Evolutionary conservation across 2,888 invertebrate species (phyloP).

Genomic region (Acanthopleura granulata): DNA sequence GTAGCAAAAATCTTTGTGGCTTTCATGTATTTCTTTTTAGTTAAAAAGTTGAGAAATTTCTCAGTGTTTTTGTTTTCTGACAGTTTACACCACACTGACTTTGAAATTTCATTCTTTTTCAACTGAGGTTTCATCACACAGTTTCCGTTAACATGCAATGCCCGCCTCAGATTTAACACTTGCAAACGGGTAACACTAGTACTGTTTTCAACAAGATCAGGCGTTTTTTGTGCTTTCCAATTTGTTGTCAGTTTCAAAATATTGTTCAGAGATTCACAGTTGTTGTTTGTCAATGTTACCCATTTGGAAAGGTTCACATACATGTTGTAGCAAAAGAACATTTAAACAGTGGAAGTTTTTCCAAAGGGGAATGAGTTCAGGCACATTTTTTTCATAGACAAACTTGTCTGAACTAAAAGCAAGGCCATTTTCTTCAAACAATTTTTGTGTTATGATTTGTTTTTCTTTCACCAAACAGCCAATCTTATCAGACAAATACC

Average conservation of each 20-base stretch:
- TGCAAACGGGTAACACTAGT: constrained; percentile 22
- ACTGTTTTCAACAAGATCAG: constrained; percentile 27
- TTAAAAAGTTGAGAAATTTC: not conserved
- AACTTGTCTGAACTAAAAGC: no score
- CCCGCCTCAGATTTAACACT: constrained; percentile 26
- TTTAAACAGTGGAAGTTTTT: constrained; percentile 2
- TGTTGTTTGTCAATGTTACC: constrained; percentile 32
- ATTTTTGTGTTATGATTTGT: no score
- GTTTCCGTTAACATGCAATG: constrained; percentile 30
- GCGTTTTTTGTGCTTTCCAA: constrained; percentile 27
- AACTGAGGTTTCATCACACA: no score
- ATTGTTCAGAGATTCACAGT: constrained; percentile 33
- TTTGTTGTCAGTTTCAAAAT: constrained; percentile 27
- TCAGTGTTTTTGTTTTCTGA: not conserved
- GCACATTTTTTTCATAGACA: no score
- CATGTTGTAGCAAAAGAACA: not conserved
- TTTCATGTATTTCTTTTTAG: not conserved
- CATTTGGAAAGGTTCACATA: constrained; percentile 6
- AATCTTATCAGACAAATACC: no score
- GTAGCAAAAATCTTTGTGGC: not conserved
- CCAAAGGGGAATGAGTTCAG: no score
- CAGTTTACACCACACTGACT: no score
- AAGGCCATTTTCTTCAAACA: not conserved
- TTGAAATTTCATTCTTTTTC: no score
- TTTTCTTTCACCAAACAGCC: no score